Conservation (phyloP, 92 coral and sea anemone genomes). For the Actinernus sp. region DNA sequence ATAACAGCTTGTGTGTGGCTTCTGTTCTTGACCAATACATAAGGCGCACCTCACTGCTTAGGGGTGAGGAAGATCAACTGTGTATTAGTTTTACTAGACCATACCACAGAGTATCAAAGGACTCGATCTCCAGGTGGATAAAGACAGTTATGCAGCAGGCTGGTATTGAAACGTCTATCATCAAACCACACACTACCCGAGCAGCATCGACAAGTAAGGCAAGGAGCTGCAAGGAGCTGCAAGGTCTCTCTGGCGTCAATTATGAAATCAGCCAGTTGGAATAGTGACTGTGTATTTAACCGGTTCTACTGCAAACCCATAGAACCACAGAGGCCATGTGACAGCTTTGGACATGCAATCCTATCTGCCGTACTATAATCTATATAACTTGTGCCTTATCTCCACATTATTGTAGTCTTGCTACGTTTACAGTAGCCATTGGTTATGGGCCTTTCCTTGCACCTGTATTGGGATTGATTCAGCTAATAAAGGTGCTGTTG, state of each 20-base stretch:
- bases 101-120: constrained; percentile 20
- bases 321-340: neutral
- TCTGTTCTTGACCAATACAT: too few species aligned
- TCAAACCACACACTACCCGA: constrained; percentile 60
- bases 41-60: too few species aligned
- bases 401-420: neutral
- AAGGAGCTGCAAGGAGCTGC: constrained; percentile 12
- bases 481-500: neutral
- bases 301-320: constrained; percentile 11
- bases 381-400: neutral
- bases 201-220: constrained; percentile 64
- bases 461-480: too few species aligned
- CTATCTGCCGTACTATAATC: neutral
- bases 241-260: constrained; percentile 36
- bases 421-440: neutral
- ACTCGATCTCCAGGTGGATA: constrained; percentile 43
- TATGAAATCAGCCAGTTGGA: constrained; percentile 26
- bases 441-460: too few species aligned
- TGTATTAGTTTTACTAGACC: too few species aligned
- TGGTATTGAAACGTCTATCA: constrained; percentile 29
- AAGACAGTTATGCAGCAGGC: too few species aligned
- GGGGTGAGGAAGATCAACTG: too few species aligned
- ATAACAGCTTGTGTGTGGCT: too few species aligned
- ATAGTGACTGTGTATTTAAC: constrained; percentile 2
- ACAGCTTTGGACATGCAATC: constrained; percentile 19